phyloP scores from a whole-genome alignment of 2,888 invertebrate species.

The Lasioglossum marginatum region DNA sequence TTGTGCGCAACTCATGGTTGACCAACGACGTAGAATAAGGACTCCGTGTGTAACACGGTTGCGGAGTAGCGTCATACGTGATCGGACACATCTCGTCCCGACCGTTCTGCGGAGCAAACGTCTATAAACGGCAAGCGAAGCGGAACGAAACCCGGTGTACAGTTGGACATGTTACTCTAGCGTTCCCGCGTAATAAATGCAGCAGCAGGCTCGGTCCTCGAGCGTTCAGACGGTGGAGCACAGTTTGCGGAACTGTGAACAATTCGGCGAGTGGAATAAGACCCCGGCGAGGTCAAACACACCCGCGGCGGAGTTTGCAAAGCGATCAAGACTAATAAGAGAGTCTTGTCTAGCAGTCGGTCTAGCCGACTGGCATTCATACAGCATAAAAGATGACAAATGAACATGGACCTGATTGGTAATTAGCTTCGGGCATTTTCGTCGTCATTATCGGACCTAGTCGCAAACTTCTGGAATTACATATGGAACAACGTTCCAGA shows the following conservation, averaged over 20 bases:
- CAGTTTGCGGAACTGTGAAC: background rate
- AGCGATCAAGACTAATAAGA: slow-evolving; percentile 11
- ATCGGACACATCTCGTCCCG: background rate
- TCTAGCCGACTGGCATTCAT: background rate
- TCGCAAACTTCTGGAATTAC: background rate
- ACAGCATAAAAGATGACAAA: background rate
- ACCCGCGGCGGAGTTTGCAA: background rate
- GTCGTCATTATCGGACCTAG: background rate
- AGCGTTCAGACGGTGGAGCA: background rate
- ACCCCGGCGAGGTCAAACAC: background rate
- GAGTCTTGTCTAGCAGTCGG: background rate
- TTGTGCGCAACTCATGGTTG: background rate
- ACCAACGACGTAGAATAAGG: slow-evolving; percentile 27
- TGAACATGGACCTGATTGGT: background rate
- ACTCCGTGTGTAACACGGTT: background rate
- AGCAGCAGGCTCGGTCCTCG: background rate
- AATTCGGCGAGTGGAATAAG: background rate
- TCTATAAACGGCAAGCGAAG: background rate
- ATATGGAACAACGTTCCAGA: background rate
- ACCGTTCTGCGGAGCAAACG: background rate
- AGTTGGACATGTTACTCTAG: slow-evolving; percentile 11
- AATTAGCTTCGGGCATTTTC: background rate
- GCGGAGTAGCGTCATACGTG: slow-evolving; percentile 13
- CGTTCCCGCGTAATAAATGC: background rate
- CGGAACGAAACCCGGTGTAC: background rate